These are phyloP conservation scores for Sebastes iracundus DNA, from an alignment of 2,797 vertebrate genomes.

Conservation along the genomic window DNA sequence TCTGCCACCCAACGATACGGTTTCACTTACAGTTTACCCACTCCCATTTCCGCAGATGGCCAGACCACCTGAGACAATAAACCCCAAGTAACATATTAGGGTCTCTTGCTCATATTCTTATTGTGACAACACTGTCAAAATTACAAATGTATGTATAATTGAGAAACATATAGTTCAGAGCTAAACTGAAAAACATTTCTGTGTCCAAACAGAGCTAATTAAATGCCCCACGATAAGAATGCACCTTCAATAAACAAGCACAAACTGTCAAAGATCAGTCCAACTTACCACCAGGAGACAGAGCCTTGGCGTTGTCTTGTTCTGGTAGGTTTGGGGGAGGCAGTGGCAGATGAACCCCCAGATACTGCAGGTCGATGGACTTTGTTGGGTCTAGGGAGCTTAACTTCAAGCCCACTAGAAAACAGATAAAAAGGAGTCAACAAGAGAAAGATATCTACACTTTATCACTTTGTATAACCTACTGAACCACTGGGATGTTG, in stretches of 20 bases:
- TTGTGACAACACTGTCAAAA: background rate
- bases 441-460: background rate
- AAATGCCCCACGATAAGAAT: background rate
- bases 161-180: background rate
- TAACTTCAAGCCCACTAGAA: conserved; percentile 92
- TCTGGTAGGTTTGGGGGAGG: conserved; percentile 64
- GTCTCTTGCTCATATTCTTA: background rate
- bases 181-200: background rate
- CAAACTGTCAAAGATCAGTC: background rate
- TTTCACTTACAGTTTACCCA: background rate
- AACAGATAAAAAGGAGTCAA: background rate
- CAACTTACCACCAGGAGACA: conserved; percentile 59
- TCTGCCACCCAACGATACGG: background rate
- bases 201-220: background rate
- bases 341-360: conserved; percentile 89
- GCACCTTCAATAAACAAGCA: background rate
- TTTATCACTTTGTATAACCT: background rate
- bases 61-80: no score
- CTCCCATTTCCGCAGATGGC: no score
- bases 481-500: background rate
- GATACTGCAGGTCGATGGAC: conserved; percentile 91
- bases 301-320: background rate
- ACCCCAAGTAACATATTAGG: no score
- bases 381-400: conserved; percentile 86
- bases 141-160: background rate